Evolutionary conservation across 2,888 invertebrate genomes (phyloP).

Genomic region (Drosophila colorata): DNA sequence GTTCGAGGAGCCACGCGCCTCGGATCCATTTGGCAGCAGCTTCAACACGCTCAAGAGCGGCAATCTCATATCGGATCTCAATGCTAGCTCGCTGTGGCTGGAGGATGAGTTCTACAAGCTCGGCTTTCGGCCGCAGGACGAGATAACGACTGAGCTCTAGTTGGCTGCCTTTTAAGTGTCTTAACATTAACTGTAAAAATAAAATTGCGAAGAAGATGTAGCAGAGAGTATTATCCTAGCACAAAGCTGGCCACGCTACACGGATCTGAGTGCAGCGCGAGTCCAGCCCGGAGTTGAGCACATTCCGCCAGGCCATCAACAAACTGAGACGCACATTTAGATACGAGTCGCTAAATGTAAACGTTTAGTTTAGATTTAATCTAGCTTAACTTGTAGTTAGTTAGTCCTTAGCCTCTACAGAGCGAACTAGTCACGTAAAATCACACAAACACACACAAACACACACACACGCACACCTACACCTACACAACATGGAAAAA

Average conservation of each 20-base stretch:
- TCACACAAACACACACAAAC: conserved; percentile 48
- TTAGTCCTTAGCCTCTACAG: conserved; percentile 50
- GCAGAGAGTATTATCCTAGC: conserved; percentile 63
- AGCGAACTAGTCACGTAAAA: conserved; percentile 79
- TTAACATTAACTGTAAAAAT: too few relatives aligned
- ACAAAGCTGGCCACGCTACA: conserved; percentile 63
- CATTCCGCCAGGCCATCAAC: conserved; percentile 72
- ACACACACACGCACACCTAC: conserved; percentile 12
- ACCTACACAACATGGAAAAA: conserved; percentile 1
- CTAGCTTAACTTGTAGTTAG: conserved; percentile 37
- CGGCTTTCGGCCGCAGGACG: conserved; percentile 94
- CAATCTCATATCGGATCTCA: conserved; percentile 85
- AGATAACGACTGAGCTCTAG: conserved; percentile 93
- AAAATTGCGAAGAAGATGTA: background rate
- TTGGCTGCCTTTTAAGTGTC: conserved; percentile 22
- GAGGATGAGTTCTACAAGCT: conserved; percentile 94
- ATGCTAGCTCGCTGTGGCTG: conserved; percentile 88
- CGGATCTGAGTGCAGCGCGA: conserved; percentile 44
- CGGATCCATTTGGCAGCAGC: conserved; percentile 87
- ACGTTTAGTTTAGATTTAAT: conserved; percentile 65
- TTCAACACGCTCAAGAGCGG: conserved; percentile 86
- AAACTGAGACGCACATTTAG: conserved; percentile 74
- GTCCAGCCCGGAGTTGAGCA: conserved; percentile 64
- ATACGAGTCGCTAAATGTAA: conserved; percentile 65
- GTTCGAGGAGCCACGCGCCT: conserved; percentile 85